A percentile compares a stretch with the other conserved stretches of the same genome.
These are phyloP conservation scores for Ips typographus DNA, from an alignment of 1,140 invertebrate species.

Conservation along the genomic window DNA sequence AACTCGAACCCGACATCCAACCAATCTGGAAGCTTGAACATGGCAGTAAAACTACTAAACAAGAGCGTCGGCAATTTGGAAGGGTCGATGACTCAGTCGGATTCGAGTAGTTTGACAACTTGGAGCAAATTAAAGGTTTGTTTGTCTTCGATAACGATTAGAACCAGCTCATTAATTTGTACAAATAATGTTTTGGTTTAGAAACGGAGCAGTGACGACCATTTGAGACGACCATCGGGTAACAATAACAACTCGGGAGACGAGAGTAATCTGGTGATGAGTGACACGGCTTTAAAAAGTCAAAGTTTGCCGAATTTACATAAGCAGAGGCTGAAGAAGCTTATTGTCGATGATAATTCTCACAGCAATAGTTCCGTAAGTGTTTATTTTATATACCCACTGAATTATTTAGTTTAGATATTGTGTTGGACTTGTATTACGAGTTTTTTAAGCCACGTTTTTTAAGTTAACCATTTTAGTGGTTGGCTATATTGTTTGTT, in stretches of 20 bases:
- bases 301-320: conserved; percentile 74
- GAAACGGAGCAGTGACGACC: conserved; percentile 56
- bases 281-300: conserved; percentile 60
- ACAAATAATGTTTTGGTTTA: background rate
- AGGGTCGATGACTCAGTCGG: conserved; percentile 78
- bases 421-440: too few species aligned
- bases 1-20: conserved; percentile 38
- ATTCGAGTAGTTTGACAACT: conserved; percentile 76
- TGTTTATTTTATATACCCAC: conserved; percentile 14
- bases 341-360: conserved; percentile 38
- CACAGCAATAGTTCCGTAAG: conserved; percentile 60
- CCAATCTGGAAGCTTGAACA: conserved; percentile 26
- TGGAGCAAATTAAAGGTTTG: conserved; percentile 74
- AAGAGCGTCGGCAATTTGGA: conserved; percentile 53
- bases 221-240: conserved; percentile 66
- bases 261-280: conserved; percentile 55
- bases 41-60: conserved; percentile 8
- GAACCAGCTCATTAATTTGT: background rate
- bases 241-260: conserved; percentile 67
- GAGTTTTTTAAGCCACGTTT: too few species aligned
- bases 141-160: background rate
- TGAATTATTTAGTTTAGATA: too few species aligned
- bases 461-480: too few species aligned
- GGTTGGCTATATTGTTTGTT: too few species aligned
- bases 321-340: conserved; percentile 45